Base-by-base conservation (phyloP, 1,140 invertebrate genomes). In the Calosoma granatense region DNA sequence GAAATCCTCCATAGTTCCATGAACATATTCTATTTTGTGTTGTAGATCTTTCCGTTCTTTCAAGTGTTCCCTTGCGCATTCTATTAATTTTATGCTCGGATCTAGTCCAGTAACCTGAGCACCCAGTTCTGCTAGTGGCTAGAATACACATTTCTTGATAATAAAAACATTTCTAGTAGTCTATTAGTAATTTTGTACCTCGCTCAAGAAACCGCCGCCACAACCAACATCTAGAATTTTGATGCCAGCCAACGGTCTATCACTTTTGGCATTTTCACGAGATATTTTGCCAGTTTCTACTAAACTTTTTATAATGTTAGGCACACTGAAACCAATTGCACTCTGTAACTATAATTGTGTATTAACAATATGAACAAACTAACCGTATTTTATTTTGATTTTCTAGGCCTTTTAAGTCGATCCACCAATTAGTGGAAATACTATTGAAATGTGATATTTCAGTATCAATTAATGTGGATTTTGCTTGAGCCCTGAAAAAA, bases 191-290 rank as follows among this genome's bases (percentile, higher is more conserved):
- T 36, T 9, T 36, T 76, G 39, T 65, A 85, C 81, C 75, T 92
- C 87, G 36, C 83, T 76, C 1, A 94, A 67, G 59, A 94, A 80
- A 4, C 92, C 91, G 51, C 90, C 92, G 4, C 93, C 93, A 76
- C 92, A 94, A 14, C 93, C 93, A 63, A 94, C 82, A 76, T 96
- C 92, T 11, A 94, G 67, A 57, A 95, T 82, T 53, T 75, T 77
- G 20, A 84, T 64, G 47, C 81, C 82, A 64, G 78, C 67, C 11
- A 95, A 68, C 2, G 88, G 84, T 47, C 67, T 61, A 43, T n/a
- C n/a, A n/a, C n/a, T n/a, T n/a, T n/a, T n/a, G n/a, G n/a, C n/a
- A n/a, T n/a, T n/a, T n/a, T n/a, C n/a, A n/a, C n/a, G n/a, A n/a
- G n/a, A n/a, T n/a, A n/a, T n/a, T n/a, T n/a, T n/a, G n/a, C n/a